Evolutionary conservation across 2,888 invertebrate species (phyloP), one percentile per base, ranked within the genome.

Genomic region (Microchrysa polita): DNA sequence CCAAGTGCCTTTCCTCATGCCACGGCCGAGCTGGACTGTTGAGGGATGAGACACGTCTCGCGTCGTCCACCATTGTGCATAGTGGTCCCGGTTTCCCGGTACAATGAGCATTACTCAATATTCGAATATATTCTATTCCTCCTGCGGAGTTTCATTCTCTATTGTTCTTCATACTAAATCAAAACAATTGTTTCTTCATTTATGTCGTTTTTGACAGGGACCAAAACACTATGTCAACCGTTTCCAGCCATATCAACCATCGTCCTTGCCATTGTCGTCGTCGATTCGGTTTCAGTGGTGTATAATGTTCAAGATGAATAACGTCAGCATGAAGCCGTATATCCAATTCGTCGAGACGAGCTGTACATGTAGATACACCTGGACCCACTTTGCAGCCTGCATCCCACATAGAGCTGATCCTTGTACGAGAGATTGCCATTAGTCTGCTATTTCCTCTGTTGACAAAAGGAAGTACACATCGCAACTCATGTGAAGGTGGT

Each of bases 91-190:
- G 55, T 55, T 74, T 73, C n/a, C 72, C 72, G 73, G 74, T 74
- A 73, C 73, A 61, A 67, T 73, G 67, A 61, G 60, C 74, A 73
- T 74, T 73, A 74, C 67, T 74, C 74, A 74, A 74, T 74, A 60
- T 27, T 52, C 40, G 73, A 74, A 73, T 74, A 67, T 74, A 65
- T 74, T 73, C 74, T 67, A 74, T 74, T 73, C 73, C 73, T 74
- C 74, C 74, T 60, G n/a, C n/a, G 40, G 10, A 59, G 48, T 12
- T 34, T 22, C 14, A n/a, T 14, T 34, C 27, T 5, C 73, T 55
- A 74, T 74, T 74, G 74, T 74, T 72, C 73, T 67, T 40, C 48
- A 40, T 18, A 69, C 23, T 14, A 20, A 40, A 69, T 55, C 40
- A 55, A 69, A 69, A 69, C 69, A 69, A 69, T 69, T 55, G 69